These are phyloP conservation scores for Ditylenchus dipsaci DNA, from an alignment of 1,140 invertebrate genomes.

Conservation along the genomic window DNA sequence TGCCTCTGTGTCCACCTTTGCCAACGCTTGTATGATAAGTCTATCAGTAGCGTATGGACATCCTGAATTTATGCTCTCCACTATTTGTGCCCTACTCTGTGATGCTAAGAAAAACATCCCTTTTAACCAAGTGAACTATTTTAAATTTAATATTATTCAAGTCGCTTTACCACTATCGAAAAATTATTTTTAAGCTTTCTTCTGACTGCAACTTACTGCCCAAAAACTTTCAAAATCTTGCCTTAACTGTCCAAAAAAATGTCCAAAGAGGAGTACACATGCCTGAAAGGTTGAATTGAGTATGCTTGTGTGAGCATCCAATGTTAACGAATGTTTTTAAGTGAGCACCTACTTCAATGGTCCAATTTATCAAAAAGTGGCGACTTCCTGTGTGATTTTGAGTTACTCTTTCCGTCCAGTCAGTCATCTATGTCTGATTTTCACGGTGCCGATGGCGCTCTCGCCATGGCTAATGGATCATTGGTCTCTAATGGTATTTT, in stretches of 20 bases:
- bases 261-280: slow-evolving; percentile 16
- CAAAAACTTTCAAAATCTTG: slow-evolving; percentile 19
- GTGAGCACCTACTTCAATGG: slow-evolving; percentile 7
- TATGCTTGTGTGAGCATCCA: not conserved
- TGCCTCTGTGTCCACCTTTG: slow-evolving; percentile 30
- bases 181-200: not conserved
- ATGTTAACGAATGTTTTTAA: slow-evolving; percentile 7
- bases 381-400: slow-evolving; percentile 29
- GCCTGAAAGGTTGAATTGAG: not conserved
- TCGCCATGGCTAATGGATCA: slow-evolving; percentile 23
- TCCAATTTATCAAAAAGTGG: slow-evolving; percentile 9
- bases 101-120: slow-evolving; percentile 41
- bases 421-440: not conserved
- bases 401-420: slow-evolving; percentile 32
- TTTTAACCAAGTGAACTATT: slow-evolving; percentile 29
- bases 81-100: slow-evolving; percentile 33
- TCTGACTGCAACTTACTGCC: slow-evolving; percentile 14
- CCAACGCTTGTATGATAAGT: slow-evolving; percentile 45
- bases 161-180: not conserved
- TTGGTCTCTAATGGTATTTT: slow-evolving; percentile 27
- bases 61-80: slow-evolving; percentile 44
- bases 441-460: not conserved
- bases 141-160: not conserved
- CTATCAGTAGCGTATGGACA: slow-evolving; percentile 38
- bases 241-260: slow-evolving; percentile 20